phyloP scores from a whole-genome alignment of 2,113 vertebrate species.

The Macroglossus sobrinus region DNA sequence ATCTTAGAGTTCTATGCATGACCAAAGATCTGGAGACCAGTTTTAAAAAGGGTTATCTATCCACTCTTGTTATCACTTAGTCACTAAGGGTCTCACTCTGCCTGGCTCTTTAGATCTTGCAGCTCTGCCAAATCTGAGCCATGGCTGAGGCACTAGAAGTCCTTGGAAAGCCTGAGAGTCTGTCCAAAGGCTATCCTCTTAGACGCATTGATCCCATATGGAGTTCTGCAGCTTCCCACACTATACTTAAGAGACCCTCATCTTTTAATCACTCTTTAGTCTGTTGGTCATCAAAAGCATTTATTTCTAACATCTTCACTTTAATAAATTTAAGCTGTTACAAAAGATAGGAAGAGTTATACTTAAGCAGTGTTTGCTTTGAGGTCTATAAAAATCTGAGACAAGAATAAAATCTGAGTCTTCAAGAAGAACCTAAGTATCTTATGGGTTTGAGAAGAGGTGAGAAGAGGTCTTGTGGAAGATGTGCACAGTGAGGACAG shows the following conservation, averaged over 20 bases:
- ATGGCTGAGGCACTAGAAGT: too few relatives aligned
- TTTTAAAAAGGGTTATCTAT: neutral
- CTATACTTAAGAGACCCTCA: neutral
- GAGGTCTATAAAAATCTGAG: neutral
- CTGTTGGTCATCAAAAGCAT: neutral
- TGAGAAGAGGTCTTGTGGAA: neutral
- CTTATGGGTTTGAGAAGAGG: neutral
- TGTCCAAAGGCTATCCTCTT: too few relatives aligned
- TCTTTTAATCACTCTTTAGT: neutral
- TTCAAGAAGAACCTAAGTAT: neutral
- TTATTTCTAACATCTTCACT: neutral
- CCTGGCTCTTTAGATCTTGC: neutral
- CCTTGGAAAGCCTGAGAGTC: neutral
- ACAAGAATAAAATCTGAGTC: neutral
- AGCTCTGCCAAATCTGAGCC: neutral
- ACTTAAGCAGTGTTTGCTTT: neutral
- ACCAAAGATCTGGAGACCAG: neutral
- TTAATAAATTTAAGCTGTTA: neutral
- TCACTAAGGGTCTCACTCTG: neutral
- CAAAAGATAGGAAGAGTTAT: neutral
- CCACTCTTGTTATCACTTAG: neutral
- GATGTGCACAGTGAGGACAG: neutral
- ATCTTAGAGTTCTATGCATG: neutral
- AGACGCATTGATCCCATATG: rapidly evolving
- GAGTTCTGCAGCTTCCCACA: rapidly evolving